A percentile compares a stretch with the other conserved stretches of the same genome.
Evolutionary conservation across 2,113 vertebrate genomes (phyloP).

Genomic region (Leptodactylus fuscus): DNA sequence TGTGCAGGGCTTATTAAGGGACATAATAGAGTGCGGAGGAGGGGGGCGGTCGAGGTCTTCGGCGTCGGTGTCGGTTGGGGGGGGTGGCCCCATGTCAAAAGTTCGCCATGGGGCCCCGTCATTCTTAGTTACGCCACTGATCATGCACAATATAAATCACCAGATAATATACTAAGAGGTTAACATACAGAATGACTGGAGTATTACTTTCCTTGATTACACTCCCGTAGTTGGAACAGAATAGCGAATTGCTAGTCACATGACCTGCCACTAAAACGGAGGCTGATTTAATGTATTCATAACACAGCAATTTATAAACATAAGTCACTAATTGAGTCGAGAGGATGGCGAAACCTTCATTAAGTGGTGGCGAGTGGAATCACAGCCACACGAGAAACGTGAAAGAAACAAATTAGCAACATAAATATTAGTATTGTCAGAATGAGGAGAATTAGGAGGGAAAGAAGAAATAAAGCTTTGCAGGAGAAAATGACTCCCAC

Average conservation of each 20-base stretch:
- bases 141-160: too few species aligned
- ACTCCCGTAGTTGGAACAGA: not conserved
- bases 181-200: too few species aligned
- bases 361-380: not conserved
- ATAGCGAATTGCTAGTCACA: not conserved
- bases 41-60: too few species aligned
- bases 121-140: too few species aligned
- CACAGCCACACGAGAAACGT: not conserved
- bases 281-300: constrained; percentile 3
- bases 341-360: not conserved
- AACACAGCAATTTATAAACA: not conserved
- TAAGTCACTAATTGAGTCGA: constrained; percentile 4
- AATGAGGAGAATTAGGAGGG: not conserved
- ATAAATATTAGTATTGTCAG: constrained; percentile 28
- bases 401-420: not conserved
- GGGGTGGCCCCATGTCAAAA: too few species aligned
- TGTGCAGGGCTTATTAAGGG: too few species aligned
- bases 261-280: constrained; percentile 6
- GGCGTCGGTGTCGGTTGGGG: too few species aligned
- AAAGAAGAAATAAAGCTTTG: constrained; percentile 3
- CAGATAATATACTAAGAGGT: too few species aligned
- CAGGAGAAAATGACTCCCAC: not conserved
- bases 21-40: too few species aligned
- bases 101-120: too few species aligned
- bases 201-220: too few species aligned